Evolutionary conservation across 2,888 invertebrate genomes (phyloP), one percentile per base, ranked within the genome.

Genomic region (Petrophora chlorosata): DNA sequence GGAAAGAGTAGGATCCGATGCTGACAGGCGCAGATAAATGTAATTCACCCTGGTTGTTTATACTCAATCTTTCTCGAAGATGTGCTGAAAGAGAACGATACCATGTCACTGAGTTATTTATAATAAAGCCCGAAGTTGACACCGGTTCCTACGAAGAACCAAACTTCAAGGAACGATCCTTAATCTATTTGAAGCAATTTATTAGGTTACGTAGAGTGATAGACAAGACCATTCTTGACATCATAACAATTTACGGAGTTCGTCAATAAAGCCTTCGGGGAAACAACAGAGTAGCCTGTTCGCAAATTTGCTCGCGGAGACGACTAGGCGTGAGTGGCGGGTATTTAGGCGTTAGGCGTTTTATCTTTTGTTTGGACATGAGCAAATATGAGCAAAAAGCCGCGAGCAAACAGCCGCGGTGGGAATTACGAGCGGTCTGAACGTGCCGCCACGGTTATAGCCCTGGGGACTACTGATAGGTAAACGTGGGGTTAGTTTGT

Each of bases 11-110:
- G 2, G 70, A 59, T 7, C 86, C 89, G 25, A 58, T 74, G 41
- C 70, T 65, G 10, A 70, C 73, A 5, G 80, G 75, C 3, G 80
- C 80, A 15, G 79, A 77, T 32, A 90, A 61, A 43, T 65, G 53
- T n/a, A 90, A 53, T 57, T 81, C 80, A 7, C 90, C 90, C 3
- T 67, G 66, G 28, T 59, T 65, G 56, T 71, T 82, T 51, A 90
- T 65, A 34, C 76, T 73, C 7, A 90, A 49, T 9, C 82, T 74
- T 12, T 75, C 65, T 36, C 59, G 70, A 22, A 90, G 79, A 53
- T 85, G 77, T 12, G 58, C 89, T 89, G 65, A 34, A 13, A 30
- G 2, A 30, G 14, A 15, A 30, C 28, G 9, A 13, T n/a, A 32
- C 16, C 8, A 25, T 22, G 9, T 13, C 32, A n/a, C 25, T 9